phyloP scores from a whole-genome alignment of 2,113 vertebrate genomes.

The Tragulus kanchil region DNA sequence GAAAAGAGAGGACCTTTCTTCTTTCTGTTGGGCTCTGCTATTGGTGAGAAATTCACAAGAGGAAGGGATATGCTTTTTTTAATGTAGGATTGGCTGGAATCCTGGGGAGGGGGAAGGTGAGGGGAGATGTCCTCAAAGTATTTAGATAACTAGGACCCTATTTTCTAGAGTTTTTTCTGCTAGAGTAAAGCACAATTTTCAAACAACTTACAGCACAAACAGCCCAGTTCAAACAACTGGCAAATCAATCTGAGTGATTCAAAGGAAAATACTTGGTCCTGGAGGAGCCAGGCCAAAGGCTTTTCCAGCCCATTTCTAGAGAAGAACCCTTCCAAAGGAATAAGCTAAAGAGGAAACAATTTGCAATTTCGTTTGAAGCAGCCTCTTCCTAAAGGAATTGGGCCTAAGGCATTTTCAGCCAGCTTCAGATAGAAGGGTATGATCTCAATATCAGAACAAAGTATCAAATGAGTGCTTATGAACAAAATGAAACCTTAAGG shows the following conservation, averaged over 20 bases:
- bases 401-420: neutral
- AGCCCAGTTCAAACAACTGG: neutral
- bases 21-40: neutral
- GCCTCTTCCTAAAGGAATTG: neutral
- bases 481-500: neutral
- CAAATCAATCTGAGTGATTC: neutral
- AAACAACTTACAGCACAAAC: neutral
- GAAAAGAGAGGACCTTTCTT: neutral
- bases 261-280: neutral
- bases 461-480: neutral
- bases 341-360: neutral
- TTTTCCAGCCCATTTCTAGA: neutral
- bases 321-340: neutral
- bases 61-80: too few relatives aligned
- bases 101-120: too few relatives aligned
- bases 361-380: neutral
- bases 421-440: neutral
- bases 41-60: neutral
- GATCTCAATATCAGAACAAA: neutral
- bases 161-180: neutral
- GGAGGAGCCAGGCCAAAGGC: neutral
- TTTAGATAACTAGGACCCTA: neutral
- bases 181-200: neutral
- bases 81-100: too few relatives aligned
- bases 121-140: neutral